Percentiles rank a stretch among this genome's conserved stretches.
Conservation (phyloP, 2,113 vertebrate genomes). For the Periophthalmus modestus region DNA sequence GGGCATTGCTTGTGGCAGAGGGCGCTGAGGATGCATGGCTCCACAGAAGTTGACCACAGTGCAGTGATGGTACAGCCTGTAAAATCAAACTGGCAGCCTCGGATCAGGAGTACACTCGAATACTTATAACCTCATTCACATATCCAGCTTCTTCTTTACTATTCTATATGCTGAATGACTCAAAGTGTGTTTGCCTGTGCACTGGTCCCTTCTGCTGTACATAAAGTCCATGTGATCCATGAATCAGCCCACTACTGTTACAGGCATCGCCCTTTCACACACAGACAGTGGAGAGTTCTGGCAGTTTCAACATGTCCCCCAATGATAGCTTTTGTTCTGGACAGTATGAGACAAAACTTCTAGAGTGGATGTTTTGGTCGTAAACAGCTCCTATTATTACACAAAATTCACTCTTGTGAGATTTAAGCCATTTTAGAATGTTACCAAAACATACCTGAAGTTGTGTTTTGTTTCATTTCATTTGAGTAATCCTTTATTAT, state of each 20-base stretch:
- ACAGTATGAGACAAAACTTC: slow-evolving; percentile 31
- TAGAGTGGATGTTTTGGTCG: slow-evolving; percentile 32
- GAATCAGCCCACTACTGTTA: slow-evolving; percentile 41
- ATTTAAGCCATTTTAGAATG: too few relatives aligned
- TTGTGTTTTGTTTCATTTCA: too few relatives aligned
- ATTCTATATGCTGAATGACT: slow-evolving; percentile 51
- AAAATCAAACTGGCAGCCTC: slow-evolving; percentile 23
- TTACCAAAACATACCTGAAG: too few relatives aligned
- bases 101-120: slow-evolving; percentile 6
- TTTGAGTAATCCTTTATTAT: too few relatives aligned
- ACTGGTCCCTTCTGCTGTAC: slow-evolving; percentile 29
- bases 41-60: slow-evolving; percentile 8
- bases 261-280: slow-evolving; percentile 22
- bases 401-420: too few relatives aligned
- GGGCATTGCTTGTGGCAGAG: slow-evolving; percentile 62
- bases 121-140: slow-evolving; percentile 59
- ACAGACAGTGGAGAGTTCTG: slow-evolving; percentile 58
- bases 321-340: slow-evolving; percentile 41
- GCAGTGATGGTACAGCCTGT: slow-evolving; percentile 19
- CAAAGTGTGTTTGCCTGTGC: slow-evolving; percentile 45
- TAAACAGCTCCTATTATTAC: neutral
- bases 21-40: slow-evolving; percentile 73
- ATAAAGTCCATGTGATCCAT: slow-evolving; percentile 17
- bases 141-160: slow-evolving; percentile 48
- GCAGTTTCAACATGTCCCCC: slow-evolving; percentile 19